phyloP scores from a whole-genome alignment of 2,888 invertebrate genomes.

The Selenia dentaria region DNA sequence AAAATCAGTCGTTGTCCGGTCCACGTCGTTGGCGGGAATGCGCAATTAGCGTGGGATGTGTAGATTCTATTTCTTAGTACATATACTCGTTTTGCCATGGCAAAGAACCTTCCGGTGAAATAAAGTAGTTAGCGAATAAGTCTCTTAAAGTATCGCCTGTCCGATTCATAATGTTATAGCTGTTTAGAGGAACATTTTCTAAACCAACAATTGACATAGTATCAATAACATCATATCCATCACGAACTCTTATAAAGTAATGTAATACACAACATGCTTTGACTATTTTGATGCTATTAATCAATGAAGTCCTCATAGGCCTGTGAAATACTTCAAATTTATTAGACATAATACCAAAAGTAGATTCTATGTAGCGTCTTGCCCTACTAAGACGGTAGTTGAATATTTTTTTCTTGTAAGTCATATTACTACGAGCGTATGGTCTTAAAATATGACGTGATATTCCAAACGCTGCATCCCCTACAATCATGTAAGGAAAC shows the following conservation, averaged over 20 bases:
- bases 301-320: slow-evolving; percentile 22
- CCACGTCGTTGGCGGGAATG: slow-evolving; percentile 14
- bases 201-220: slow-evolving; percentile 20
- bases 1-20: slow-evolving; percentile 26
- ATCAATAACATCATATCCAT: slow-evolving; percentile 19
- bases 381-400: slow-evolving; percentile 23
- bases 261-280: slow-evolving; percentile 16
- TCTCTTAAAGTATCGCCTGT: slow-evolving; percentile 22
- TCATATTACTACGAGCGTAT: slow-evolving; percentile 24
- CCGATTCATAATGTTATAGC: slow-evolving; percentile 20
- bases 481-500: slow-evolving; percentile 24
- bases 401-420: slow-evolving; percentile 24
- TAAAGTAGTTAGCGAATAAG: slow-evolving; percentile 20
- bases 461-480: slow-evolving; percentile 26
- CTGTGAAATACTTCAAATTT: slow-evolving; percentile 26
- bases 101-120: slow-evolving; percentile 20
- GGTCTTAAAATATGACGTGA: slow-evolving; percentile 24
- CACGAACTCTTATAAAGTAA: slow-evolving; percentile 21
- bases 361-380: slow-evolving; percentile 14
- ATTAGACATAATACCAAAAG: slow-evolving; percentile 25
- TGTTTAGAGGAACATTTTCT: slow-evolving; percentile 21
- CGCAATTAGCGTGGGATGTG: slow-evolving; percentile 20
- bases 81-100: slow-evolving; percentile 7
- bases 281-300: slow-evolving; percentile 18
- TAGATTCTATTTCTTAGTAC: slow-evolving; percentile 21